phyloP scores from a whole-genome alignment of 2,113 vertebrate genomes.

The Synodontis membranacea region DNA sequence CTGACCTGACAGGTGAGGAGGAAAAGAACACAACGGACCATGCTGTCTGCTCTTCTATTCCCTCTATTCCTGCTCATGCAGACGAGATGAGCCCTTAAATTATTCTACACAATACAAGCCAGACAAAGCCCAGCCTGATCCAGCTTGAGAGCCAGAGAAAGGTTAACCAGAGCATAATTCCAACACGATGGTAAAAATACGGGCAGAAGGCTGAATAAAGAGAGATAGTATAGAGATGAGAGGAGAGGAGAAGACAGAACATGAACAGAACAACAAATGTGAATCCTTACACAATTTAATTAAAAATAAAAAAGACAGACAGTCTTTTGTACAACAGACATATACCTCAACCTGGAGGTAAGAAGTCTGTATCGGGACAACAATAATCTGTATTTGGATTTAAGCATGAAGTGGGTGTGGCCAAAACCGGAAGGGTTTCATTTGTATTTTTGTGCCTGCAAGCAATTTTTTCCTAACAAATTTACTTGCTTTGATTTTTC shows the following conservation, averaged over 20 bases:
- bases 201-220: background rate
- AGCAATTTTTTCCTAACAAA: background rate
- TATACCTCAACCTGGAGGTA: constrained; percentile 35
- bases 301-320: background rate
- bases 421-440: background rate
- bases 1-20: constrained; percentile 38
- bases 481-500: background rate
- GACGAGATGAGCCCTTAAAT: background rate
- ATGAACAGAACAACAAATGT: constrained; percentile 5
- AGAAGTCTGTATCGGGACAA: no score
- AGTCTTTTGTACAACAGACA: background rate
- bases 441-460: background rate
- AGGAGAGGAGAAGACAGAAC: constrained; percentile 8
- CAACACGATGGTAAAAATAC: background rate
- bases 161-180: background rate
- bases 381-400: background rate
- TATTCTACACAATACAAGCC: background rate
- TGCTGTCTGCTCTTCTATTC: constrained; percentile 11
- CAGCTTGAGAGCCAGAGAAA: background rate
- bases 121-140: background rate
- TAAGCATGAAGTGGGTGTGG: background rate
- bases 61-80: constrained; percentile 15
- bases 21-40: constrained; percentile 32
- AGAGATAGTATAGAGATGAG: background rate
- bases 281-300: background rate